phyloP scores from a whole-genome alignment of 1,140 invertebrate genomes.

The Zaprionus capensis region DNA sequence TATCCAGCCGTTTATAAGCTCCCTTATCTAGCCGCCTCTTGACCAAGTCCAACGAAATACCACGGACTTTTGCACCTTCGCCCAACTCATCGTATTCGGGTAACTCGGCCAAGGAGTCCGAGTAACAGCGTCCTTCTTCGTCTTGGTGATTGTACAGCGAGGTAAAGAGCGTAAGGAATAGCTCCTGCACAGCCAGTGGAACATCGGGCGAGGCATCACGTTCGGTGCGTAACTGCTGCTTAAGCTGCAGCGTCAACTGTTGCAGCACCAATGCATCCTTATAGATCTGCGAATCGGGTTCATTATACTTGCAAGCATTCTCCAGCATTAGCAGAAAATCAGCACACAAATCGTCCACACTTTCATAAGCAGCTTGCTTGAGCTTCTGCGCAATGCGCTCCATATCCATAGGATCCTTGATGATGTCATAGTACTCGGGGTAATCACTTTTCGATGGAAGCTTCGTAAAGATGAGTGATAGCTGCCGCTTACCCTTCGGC shows the following conservation, averaged over 20 bases:
- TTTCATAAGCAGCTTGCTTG: conserved; percentile 91
- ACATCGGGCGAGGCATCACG: conserved; percentile 96
- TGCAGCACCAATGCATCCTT: conserved; percentile 98
- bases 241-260: conserved; percentile 95
- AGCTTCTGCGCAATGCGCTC: conserved; percentile 96
- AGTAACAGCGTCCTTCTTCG: conserved; percentile 97
- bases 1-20: conserved; percentile 95
- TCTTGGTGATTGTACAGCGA: conserved; percentile 98
- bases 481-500: conserved; percentile 91
- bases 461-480: conserved; percentile 97
- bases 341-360: conserved; percentile 94
- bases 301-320: conserved; percentile 99
- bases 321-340: conserved; percentile 99
- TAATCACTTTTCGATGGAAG: conserved; percentile 97
- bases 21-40: conserved; percentile 94
- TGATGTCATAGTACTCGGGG: conserved; percentile 99
- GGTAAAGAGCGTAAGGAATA: conserved; percentile 96
- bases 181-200: conserved; percentile 93
- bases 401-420: conserved; percentile 98
- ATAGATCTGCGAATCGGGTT: conserved; percentile 99
- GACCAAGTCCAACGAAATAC: conserved; percentile 93
- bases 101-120: conserved; percentile 97
- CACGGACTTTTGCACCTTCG: conserved; percentile 88
- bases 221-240: conserved; percentile 92
- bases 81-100: conserved; percentile 94